Evolutionary conservation across 1,140 invertebrate genomes (phyloP).

Genomic region (Papilio aristodemus): DNA sequence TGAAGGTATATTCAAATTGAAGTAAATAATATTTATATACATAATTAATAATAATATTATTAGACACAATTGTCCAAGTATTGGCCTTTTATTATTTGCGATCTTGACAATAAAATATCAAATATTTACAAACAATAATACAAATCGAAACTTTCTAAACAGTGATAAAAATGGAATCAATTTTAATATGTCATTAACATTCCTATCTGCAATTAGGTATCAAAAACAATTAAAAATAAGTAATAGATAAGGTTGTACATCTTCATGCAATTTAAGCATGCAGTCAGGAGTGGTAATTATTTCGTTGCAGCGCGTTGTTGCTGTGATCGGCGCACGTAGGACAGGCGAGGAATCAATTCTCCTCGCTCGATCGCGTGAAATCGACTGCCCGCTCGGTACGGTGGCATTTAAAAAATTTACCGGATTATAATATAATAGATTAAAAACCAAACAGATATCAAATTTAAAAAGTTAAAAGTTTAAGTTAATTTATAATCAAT

Average conservation of each 20-base stretch:
- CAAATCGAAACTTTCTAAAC: too few relatives aligned
- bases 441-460: background rate
- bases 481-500: background rate
- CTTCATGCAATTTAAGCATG: slow-evolving; percentile 11
- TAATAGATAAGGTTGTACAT: background rate
- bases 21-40: too few relatives aligned
- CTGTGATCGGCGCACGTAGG: slow-evolving; percentile 51
- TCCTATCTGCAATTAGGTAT: background rate
- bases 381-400: slow-evolving; percentile 63
- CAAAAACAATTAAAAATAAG: slow-evolving; percentile 1
- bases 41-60: too few relatives aligned
- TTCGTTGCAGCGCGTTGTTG: slow-evolving; percentile 34
- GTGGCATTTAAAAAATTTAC: slow-evolving; percentile 33
- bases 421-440: slow-evolving; percentile 22
- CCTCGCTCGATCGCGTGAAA: slow-evolving; percentile 71
- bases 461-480: background rate
- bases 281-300: slow-evolving; percentile 33
- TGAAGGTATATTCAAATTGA: too few relatives aligned
- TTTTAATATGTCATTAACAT: background rate
- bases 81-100: slow-evolving; percentile 44
- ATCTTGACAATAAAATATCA: too few relatives aligned
- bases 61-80: too few relatives aligned
- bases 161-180: background rate
- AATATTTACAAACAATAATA: too few relatives aligned
- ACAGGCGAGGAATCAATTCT: slow-evolving; percentile 64